These are phyloP conservation scores for Galerucella nymphaeae DNA, from an alignment of 2,888 invertebrate species.

Conservation along the genomic window DNA sequence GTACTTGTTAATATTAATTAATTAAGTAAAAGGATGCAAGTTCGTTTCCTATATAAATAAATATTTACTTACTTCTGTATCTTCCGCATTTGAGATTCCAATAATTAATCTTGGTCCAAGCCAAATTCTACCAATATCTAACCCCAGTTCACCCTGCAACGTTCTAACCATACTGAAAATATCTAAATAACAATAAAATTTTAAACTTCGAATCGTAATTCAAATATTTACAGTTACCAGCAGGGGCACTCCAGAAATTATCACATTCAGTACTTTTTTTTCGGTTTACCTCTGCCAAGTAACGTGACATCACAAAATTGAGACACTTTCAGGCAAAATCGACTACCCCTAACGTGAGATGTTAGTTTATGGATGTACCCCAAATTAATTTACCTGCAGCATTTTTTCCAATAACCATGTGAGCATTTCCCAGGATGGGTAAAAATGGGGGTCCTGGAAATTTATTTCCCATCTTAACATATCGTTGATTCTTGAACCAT, in stretches of 20 bases:
- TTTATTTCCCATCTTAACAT: constrained; percentile 48
- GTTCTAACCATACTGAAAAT: constrained; percentile 34
- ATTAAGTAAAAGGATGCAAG: too few relatives aligned
- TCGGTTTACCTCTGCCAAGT: too few relatives aligned
- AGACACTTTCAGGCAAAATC: too few relatives aligned
- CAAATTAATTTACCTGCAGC: constrained; percentile 41
- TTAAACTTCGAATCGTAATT: too few relatives aligned
- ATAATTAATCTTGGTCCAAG: constrained; percentile 47
- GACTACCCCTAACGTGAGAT: too few relatives aligned
- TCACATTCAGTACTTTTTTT: too few relatives aligned
- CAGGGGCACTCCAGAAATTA: too few relatives aligned
- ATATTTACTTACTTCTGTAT: constrained; percentile 46
- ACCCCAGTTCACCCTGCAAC: constrained; percentile 29
- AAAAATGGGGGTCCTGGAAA: constrained; percentile 49
- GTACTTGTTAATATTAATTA: too few relatives aligned
- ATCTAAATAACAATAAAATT: constrained; percentile 39
- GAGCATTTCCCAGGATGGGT: constrained; percentile 52
- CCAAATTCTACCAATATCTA: constrained; percentile 43
- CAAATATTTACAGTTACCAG: too few relatives aligned
- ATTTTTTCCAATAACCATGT: constrained; percentile 39
- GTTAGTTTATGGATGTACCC: too few relatives aligned
- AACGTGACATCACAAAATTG: too few relatives aligned
- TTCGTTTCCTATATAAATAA: too few relatives aligned
- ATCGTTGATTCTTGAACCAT: constrained; percentile 48
- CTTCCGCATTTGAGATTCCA: constrained; percentile 44